These are phyloP conservation scores for Masnerella sp. DNA, from an alignment of 2,888 invertebrate genomes.

Conservation along the genomic window DNA sequence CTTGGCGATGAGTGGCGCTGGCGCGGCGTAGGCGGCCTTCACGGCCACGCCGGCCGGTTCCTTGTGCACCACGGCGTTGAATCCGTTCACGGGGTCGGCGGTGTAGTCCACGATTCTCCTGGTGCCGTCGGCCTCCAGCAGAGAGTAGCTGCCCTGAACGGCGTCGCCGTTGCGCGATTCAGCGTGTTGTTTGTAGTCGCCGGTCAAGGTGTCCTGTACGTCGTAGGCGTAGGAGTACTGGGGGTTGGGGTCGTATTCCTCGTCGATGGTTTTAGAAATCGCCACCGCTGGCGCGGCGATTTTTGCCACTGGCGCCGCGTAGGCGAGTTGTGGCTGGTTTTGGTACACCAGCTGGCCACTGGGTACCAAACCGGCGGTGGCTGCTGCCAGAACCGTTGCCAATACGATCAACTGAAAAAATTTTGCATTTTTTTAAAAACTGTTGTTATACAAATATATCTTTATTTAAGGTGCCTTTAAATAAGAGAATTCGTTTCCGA, in stretches of 20 bases:
- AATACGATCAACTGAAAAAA: slow-evolving; percentile 37
- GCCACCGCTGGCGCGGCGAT: slow-evolving; percentile 52
- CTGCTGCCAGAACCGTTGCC: slow-evolving; percentile 34
- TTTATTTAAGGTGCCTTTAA: no score
- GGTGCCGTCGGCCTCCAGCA: slow-evolving; percentile 69
- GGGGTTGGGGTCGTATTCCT: slow-evolving; percentile 64
- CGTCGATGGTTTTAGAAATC: slow-evolving; percentile 64
- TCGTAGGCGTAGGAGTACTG: slow-evolving; percentile 67
- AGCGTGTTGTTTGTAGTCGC: slow-evolving; percentile 64
- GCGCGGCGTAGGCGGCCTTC: slow-evolving; percentile 42
- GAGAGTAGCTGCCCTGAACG: slow-evolving; percentile 69
- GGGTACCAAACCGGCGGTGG: slow-evolving; percentile 26
- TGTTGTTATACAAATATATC: no score
- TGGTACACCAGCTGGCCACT: slow-evolving; percentile 17
- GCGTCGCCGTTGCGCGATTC: slow-evolving; percentile 67
- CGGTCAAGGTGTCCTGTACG: slow-evolving; percentile 64
- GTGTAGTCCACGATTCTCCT: slow-evolving; percentile 69
- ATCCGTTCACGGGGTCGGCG: slow-evolving; percentile 65
- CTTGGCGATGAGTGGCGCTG: slow-evolving; percentile 19
- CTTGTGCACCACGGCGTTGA: slow-evolving; percentile 55
- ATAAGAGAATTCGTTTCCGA: no score
- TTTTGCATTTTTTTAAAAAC: no score
- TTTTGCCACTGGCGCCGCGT: slow-evolving; percentile 73
- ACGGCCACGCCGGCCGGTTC: slow-evolving; percentile 33
- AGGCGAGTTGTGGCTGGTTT: no score